Percentiles rank a stretch among this genome's conserved stretches.
Evolutionary conservation across 1,140 invertebrate genomes (phyloP).

Genomic region (Rhopalosiphum padi): DNA sequence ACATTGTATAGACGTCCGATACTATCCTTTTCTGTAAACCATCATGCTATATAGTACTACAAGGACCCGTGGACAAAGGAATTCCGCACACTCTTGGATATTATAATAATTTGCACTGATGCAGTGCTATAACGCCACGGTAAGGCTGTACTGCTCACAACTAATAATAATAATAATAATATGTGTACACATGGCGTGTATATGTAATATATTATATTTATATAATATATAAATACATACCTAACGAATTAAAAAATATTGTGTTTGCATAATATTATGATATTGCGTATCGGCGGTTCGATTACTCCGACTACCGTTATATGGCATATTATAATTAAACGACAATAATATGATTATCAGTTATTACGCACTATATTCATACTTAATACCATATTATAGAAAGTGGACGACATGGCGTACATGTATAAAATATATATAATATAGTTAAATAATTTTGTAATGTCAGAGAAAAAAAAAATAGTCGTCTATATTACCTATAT

Average conservation of each 20-base stretch:
- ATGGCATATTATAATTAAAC: background rate
- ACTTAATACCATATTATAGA: background rate
- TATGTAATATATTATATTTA: background rate
- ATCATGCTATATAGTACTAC: background rate
- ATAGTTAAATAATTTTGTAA: background rate
- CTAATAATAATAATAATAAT: background rate
- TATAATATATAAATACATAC: background rate
- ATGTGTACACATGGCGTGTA: background rate
- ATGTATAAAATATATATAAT: background rate
- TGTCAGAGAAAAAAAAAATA: background rate
- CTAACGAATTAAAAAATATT: background rate
- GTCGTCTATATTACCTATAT: background rate
- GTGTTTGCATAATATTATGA: conserved; percentile 3
- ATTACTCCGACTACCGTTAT: background rate
- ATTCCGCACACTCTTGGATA: background rate
- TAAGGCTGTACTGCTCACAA: no score
- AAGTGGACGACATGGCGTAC: background rate
- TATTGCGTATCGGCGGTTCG: background rate
- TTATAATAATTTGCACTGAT: background rate
- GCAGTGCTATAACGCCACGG: background rate
- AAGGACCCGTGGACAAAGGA: background rate
- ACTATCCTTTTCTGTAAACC: background rate
- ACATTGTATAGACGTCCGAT: background rate
- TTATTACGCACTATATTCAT: background rate
- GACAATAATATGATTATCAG: background rate